Evolutionary conservation across 2,113 vertebrate genomes (phyloP), one percentile per base, ranked within the genome.

Genomic region (Eclectus roratus): DNA sequence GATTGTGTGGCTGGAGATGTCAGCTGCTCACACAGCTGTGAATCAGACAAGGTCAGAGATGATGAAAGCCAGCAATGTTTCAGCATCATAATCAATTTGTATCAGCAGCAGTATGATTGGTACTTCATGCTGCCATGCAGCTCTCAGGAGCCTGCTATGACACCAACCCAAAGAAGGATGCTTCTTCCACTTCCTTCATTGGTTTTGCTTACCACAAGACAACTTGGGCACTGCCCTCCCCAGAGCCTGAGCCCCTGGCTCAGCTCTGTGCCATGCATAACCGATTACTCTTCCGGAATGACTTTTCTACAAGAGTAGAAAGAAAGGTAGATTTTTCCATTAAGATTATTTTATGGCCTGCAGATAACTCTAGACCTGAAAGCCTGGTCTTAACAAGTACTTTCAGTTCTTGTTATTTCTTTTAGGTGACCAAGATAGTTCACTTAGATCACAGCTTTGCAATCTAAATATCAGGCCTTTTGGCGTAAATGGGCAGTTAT

Each of bases 11-110:
- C 94, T 96, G 95, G 89, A 95, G 94, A 74, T 96, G 95, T 89
- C 96, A 97, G 95, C 97, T 97, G 97, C 97, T 97, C 77, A 93
- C 95, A 93, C 89, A 96, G 97, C 97, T 97, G 97, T 94, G 95
- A 94, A 93, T 85, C 96, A 92, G 53, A n/a, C 97, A 95, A 96
- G 97, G 96, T 97, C 93, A 41, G 80, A 71, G 79, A 94, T 87
- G 89, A 97, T 70, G 97, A 94, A 85, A 96, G 91, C 93, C 77
- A 7, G 44, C 41, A 5, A 85, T 50, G 95, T 74, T 80, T 69
- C 88, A 95, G 97, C 95, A 94, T 74, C 94, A 60, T 66, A 77
- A 89, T 81, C 93, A 72, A 92, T 96, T 94, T 94, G 94, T 47
- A 89, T 80, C 83, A 61, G 85, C 80, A 88, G 71, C 53, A 35